Conservation (phyloP, 2,888 invertebrate genomes). For the Aradus depressus region DNA sequence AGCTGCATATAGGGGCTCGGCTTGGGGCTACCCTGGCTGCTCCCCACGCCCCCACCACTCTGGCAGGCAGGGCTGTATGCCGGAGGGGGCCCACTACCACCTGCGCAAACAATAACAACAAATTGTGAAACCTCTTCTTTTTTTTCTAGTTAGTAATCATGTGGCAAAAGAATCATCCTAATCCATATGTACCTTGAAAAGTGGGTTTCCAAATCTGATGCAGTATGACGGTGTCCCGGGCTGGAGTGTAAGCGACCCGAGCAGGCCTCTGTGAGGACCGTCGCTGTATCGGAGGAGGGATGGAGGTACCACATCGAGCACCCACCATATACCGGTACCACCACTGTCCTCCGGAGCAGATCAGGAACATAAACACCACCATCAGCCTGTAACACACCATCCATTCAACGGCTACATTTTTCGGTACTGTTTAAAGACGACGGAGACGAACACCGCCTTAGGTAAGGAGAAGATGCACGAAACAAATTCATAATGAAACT, state of each 20-base stretch:
- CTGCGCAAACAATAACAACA: constrained; percentile 4
- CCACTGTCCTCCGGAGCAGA: constrained; percentile 46
- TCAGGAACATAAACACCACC: constrained; percentile 43
- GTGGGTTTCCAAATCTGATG: constrained; percentile 28
- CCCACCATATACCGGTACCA: constrained; percentile 44
- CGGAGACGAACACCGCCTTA: too few species aligned
- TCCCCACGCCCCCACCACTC: constrained; percentile 2
- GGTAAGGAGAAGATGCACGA: too few species aligned
- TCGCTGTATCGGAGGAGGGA: constrained; percentile 29
- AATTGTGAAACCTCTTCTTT: background rate
- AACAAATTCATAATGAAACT: too few species aligned
- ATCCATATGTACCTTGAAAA: constrained; percentile 17
- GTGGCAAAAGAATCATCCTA: too few species aligned
- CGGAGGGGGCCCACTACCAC: constrained; percentile 20
- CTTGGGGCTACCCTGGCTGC: constrained; percentile 9
- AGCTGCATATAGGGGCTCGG: constrained; percentile 38
- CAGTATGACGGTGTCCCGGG: constrained; percentile 34
- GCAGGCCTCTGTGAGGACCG: constrained; percentile 14
- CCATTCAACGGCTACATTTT: too few species aligned
- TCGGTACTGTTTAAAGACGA: too few species aligned
- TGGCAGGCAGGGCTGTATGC: constrained; percentile 22
- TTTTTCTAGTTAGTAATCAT: too few species aligned
- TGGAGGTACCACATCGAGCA: constrained; percentile 37
- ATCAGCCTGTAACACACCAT: constrained; percentile 37
- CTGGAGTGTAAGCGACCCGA: constrained; percentile 14